Conservation (phyloP, 1,140 invertebrate genomes). For the Paramacrobiotus metropolitanus region DNA sequence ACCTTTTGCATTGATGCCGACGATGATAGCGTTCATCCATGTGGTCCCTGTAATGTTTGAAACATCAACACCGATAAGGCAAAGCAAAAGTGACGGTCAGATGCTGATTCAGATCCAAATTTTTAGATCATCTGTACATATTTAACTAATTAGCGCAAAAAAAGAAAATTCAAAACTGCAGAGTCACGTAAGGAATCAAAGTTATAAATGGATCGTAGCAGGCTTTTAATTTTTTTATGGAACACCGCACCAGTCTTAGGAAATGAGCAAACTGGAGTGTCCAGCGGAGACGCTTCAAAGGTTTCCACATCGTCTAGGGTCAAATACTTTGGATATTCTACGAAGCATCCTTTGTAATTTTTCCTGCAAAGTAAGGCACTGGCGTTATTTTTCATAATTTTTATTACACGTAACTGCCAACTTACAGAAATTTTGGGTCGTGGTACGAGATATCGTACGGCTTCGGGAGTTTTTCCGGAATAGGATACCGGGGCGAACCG, state of each 20-base stretch:
- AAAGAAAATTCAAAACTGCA: neutral
- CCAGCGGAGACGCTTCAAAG: neutral
- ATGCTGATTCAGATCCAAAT: too few relatives aligned
- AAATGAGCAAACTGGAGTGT: neutral
- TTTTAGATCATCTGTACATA: too few relatives aligned
- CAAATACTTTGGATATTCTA: neutral
- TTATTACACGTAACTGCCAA: neutral
- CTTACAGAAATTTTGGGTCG: neutral
- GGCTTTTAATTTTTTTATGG: too few relatives aligned
- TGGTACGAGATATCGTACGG: neutral
- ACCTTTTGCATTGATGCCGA: neutral
- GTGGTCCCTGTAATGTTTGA: too few relatives aligned
- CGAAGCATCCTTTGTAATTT: neutral
- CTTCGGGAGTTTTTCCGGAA: neutral
- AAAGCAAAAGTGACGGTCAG: too few relatives aligned
- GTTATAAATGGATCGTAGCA: too few relatives aligned
- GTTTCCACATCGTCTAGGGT: conserved; percentile 1
- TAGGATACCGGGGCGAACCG: too few relatives aligned
- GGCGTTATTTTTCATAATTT: neutral
- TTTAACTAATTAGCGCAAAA: too few relatives aligned
- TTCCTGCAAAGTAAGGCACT: neutral
- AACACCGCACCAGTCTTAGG: neutral
- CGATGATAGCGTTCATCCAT: conserved; percentile 1
- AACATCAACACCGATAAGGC: too few relatives aligned
- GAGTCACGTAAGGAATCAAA: neutral